Percentiles rank a stretch among this genome's conserved stretches.
Evolutionary conservation across 2,888 invertebrate genomes (phyloP).

Genomic region (Crocallis elinguaria): DNA sequence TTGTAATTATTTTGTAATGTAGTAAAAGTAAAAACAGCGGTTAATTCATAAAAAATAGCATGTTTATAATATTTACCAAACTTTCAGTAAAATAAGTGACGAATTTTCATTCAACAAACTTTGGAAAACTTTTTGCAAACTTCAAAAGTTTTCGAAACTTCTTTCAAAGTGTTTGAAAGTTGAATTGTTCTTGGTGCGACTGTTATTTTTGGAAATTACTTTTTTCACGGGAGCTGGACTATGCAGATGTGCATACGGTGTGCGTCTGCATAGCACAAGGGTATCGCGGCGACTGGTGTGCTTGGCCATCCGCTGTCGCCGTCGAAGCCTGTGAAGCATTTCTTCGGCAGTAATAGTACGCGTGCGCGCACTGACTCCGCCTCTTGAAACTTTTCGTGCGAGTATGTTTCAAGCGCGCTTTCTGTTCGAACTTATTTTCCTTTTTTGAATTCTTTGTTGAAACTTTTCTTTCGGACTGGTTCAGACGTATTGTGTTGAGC

Average conservation of each 20-base stretch:
- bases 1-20: no score
- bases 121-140: slow-evolving; percentile 45
- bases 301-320: slow-evolving; percentile 59
- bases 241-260: slow-evolving; percentile 57
- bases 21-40: no score
- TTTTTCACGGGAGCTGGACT: slow-evolving; percentile 51
- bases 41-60: not conserved
- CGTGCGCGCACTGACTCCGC: slow-evolving; percentile 68
- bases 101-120: slow-evolving; percentile 51
- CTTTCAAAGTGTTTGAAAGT: slow-evolving; percentile 34
- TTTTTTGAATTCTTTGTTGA: slow-evolving; percentile 18
- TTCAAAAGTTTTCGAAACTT: slow-evolving; percentile 45
- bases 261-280: slow-evolving; percentile 69
- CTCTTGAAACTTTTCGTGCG: slow-evolving; percentile 65
- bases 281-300: slow-evolving; percentile 72
- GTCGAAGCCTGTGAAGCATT: slow-evolving; percentile 65
- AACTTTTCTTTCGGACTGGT: slow-evolving; percentile 11
- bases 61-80: slow-evolving; percentile 19
- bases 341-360: slow-evolving; percentile 67
- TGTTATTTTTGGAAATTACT: slow-evolving; percentile 30
- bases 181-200: slow-evolving; percentile 7
- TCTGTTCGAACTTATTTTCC: slow-evolving; percentile 47
- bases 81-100: slow-evolving; percentile 38
- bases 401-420: slow-evolving; percentile 25
- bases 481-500: slow-evolving; percentile 14